Percentiles rank a stretch among this genome's conserved stretches.
These are phyloP conservation scores for Taxidea taxus DNA, from an alignment of 2,113 vertebrate species.

Conservation along the genomic window DNA sequence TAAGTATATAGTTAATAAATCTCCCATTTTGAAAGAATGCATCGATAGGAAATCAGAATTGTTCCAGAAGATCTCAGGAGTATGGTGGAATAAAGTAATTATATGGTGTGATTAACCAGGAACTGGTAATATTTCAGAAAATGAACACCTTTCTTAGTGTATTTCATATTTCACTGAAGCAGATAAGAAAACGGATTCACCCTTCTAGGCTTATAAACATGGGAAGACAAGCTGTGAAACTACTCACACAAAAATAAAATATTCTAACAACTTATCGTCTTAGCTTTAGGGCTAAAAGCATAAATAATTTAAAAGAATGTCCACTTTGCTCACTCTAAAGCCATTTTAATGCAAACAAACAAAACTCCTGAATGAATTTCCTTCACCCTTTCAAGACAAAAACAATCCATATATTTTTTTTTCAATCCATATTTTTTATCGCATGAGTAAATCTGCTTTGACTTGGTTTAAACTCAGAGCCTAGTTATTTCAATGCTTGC, in stretches of 20 bases:
- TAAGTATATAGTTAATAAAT: background rate
- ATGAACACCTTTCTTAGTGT: background rate
- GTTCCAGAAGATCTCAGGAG: background rate
- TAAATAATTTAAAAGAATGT: conserved; percentile 61
- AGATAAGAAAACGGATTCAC: conserved; percentile 25
- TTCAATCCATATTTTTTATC: conserved; percentile 17
- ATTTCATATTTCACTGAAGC: conserved; percentile 23
- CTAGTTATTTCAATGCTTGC: conserved; percentile 44
- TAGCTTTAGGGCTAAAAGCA: background rate
- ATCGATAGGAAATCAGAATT: background rate
- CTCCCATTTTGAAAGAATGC: background rate
- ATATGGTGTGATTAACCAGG: background rate
- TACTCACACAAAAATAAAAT: conserved; percentile 20
- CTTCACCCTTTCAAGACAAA: background rate
- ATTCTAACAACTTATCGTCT: conserved; percentile 30
- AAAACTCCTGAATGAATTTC: conserved; percentile 29
- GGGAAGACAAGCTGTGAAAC: conserved; percentile 38
- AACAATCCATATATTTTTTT: conserved; percentile 39
- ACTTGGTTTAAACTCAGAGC: background rate
- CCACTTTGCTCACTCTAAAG: conserved; percentile 27
- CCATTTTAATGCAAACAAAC: conserved; percentile 35
- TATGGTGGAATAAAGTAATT: background rate
- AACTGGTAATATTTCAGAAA: background rate
- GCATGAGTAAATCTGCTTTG: background rate
- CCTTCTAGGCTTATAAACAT: conserved; percentile 1